Base-by-base conservation (phyloP, 2,888 invertebrate species). In the Metopia argyrocephala region DNA sequence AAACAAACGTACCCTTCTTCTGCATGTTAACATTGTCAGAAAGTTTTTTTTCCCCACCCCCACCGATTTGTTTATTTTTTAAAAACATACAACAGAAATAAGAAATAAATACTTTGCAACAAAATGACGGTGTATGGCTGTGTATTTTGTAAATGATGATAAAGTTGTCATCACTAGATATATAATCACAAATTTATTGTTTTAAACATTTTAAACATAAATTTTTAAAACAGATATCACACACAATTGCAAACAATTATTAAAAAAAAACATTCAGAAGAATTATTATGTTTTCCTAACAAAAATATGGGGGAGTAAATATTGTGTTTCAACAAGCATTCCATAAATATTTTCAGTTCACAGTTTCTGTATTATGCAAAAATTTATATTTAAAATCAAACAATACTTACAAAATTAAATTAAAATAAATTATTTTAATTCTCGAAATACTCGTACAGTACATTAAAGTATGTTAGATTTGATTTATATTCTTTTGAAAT, bases 121-220 rank as follows among this genome's bases (percentile, higher is more conserved):
- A 76, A 25, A 70, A 64, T 76, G 38, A 57, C 65, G 54, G 21
- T 64, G 46, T 27, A 15, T 27, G 59, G 38, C 64, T 76, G 69
- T 69, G 48, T 62, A 56, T 76, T 76, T 15, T 71, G 23, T 54
- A 57, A 70, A 70, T 71, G 74, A 75, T 75, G 74, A 81, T 81
- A 81, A 81, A 81, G 78, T 81, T 81, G 81, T 81, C 81, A 78
- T 70, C 81, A 66, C 56, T 70, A 78, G 74, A 78, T 78, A 81
- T 79, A 87, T 86, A 86, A 87, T 87, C 88, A 87, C 86, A 88
- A 86, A 87, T 88, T 88, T 88, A 88, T 88, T 88, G 88, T 86
- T 86, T 78, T 82, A 78, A 75, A 82, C 78, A 83, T 78, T 83
- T 78, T 82, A 45, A 83, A 76, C 80, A 83, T 74, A 84, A 78